Conservation (phyloP, 2,888 invertebrate species). For the Ochropleura plecta region DNA sequence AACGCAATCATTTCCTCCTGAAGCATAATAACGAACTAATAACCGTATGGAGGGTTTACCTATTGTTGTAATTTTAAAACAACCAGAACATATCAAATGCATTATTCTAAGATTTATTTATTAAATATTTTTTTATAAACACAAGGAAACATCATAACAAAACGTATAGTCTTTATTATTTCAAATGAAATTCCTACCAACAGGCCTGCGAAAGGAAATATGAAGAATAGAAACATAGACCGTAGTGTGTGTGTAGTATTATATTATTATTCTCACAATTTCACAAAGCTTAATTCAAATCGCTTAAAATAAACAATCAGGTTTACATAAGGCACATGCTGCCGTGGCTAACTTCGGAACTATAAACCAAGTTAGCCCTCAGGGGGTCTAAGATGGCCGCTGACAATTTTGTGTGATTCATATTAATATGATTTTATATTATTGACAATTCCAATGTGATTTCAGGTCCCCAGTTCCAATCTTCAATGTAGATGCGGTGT, state of each 20-base stretch:
- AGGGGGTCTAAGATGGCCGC: background rate
- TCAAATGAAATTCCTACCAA: too few species aligned
- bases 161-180: too few species aligned
- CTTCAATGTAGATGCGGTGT: background rate
- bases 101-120: conserved; percentile 9
- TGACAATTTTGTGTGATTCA: too few species aligned
- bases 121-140: too few species aligned
- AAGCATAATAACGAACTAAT: conserved; percentile 6
- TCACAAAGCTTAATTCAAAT: background rate
- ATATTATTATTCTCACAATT: conserved; percentile 15
- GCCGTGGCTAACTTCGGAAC: background rate
- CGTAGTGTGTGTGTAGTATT: background rate
- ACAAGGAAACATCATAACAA: too few species aligned
- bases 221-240: too few species aligned
- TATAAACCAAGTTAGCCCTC: background rate
- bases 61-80: conserved; percentile 4
- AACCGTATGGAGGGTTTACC: background rate
- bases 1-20: conserved; percentile 16
- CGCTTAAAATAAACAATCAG: conserved; percentile 67
- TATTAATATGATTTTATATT: too few species aligned
- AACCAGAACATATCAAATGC: background rate
- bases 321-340: background rate
- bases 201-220: too few species aligned
- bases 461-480: too few species aligned
- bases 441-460: too few species aligned